phyloP scores from a whole-genome alignment of 2,113 vertebrate species.

The Martes martes region DNA sequence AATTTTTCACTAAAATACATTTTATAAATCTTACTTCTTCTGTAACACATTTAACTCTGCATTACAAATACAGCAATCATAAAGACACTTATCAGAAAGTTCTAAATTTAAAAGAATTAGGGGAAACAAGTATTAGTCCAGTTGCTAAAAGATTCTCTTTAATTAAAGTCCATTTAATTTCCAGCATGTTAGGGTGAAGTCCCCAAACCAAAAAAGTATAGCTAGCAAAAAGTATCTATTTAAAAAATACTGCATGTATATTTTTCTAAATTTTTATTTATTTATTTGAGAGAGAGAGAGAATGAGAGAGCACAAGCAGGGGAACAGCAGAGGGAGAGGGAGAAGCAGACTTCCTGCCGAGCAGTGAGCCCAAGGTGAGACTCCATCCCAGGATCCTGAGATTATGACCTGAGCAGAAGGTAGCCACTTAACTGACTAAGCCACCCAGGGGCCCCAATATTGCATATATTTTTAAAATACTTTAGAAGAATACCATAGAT shows the following conservation, averaged over 20 bases:
- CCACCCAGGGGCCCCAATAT: background rate
- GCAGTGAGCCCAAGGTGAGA: background rate
- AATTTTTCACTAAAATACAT: constrained; percentile 8
- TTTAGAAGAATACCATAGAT: background rate
- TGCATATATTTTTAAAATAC: background rate
- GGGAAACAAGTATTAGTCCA: background rate
- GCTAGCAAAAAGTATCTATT: background rate
- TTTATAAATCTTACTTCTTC: background rate
- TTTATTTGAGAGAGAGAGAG: background rate
- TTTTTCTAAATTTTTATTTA: background rate
- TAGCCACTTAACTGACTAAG: background rate
- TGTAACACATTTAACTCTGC: constrained; percentile 19
- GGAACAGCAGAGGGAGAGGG: background rate
- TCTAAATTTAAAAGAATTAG: background rate
- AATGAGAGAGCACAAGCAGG: background rate
- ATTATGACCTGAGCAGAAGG: background rate
- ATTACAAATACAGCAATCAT: background rate
- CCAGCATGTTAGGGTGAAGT: background rate
- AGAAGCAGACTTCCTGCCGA: background rate
- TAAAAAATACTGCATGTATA: background rate
- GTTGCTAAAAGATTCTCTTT: background rate
- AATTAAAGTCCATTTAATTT: constrained; percentile 28
- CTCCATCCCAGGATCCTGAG: background rate
- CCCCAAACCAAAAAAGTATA: constrained; percentile 1
- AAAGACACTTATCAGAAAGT: background rate